phyloP scores from a whole-genome alignment of 2,888 invertebrate species.

The Tanypteryx hageni region DNA sequence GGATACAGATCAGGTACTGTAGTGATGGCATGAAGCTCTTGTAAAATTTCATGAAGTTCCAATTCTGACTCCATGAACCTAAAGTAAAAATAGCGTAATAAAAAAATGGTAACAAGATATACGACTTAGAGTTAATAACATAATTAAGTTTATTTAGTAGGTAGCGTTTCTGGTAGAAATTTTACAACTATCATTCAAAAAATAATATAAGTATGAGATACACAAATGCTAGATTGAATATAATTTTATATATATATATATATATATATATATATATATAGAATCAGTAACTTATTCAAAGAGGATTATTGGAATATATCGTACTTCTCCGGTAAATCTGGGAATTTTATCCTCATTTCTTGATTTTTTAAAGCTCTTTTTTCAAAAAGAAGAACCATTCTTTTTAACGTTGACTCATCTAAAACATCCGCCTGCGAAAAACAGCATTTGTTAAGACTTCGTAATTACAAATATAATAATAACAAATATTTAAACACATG shows the following conservation, averaged over 20 bases:
- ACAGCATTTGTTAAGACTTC: neutral
- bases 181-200: too few relatives aligned
- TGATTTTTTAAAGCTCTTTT: slow-evolving; percentile 95
- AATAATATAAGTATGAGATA: too few relatives aligned
- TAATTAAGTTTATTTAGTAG: too few relatives aligned
- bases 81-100: slow-evolving; percentile 57
- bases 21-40: slow-evolving; percentile 95
- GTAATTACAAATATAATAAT: neutral
- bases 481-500: neutral
- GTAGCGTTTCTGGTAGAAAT: too few relatives aligned
- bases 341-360: slow-evolving; percentile 98
- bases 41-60: slow-evolving; percentile 90
- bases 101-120: neutral
- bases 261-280: too few relatives aligned
- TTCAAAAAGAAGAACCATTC: slow-evolving; percentile 94
- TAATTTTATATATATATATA: too few relatives aligned
- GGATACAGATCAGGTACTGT: slow-evolving; percentile 98
- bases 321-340: slow-evolving; percentile 95
- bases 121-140: too few relatives aligned
- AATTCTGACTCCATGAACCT: slow-evolving; percentile 98
- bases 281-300: too few relatives aligned
- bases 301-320: slow-evolving; percentile 65
- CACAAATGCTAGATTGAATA: too few relatives aligned
- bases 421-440: slow-evolving; percentile 84
- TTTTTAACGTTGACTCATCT: slow-evolving; percentile 92